phyloP scores from a whole-genome alignment of 2,113 vertebrate genomes.

The Poeciliopsis prolifica region DNA sequence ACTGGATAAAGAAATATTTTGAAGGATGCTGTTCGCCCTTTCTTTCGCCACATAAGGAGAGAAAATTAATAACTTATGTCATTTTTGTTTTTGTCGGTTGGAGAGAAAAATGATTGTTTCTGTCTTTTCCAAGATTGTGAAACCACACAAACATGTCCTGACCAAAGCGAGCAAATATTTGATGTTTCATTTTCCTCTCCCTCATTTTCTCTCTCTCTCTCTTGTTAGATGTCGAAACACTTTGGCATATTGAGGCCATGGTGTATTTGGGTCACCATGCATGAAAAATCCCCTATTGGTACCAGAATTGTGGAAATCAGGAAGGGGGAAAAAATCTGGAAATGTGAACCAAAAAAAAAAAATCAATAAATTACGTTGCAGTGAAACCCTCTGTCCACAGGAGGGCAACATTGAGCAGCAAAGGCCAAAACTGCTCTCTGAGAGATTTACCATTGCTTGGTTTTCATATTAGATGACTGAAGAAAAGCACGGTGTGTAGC shows the following conservation, averaged over 20 bases:
- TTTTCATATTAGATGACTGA: neutral
- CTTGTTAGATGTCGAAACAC: conserved; percentile 10
- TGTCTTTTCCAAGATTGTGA: conserved; percentile 28
- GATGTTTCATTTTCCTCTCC: conserved; percentile 4
- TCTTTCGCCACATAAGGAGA: too few species aligned
- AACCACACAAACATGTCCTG: conserved; percentile 18
- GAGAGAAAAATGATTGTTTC: neutral
- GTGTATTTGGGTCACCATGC: conserved; percentile 3
- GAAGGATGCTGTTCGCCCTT: neutral
- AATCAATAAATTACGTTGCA: neutral
- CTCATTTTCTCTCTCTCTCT: neutral
- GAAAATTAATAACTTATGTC: too few species aligned
- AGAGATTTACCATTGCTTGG: neutral
- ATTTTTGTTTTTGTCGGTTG: neutral
- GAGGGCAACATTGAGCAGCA: conserved; percentile 47
- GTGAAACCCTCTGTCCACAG: conserved; percentile 46
- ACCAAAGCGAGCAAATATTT: conserved; percentile 67
- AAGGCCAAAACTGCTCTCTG: neutral
- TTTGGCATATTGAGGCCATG: neutral
- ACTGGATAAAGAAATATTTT: neutral
- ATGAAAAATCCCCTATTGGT: neutral
- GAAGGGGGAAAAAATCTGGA: neutral
- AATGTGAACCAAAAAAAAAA: neutral
- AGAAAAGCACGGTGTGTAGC: neutral
- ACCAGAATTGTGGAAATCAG: neutral